Evolutionary conservation across 2,888 invertebrate genomes (phyloP), one percentile per base, ranked within the genome.

Genomic region (Tromatobia lineatoria): DNA sequence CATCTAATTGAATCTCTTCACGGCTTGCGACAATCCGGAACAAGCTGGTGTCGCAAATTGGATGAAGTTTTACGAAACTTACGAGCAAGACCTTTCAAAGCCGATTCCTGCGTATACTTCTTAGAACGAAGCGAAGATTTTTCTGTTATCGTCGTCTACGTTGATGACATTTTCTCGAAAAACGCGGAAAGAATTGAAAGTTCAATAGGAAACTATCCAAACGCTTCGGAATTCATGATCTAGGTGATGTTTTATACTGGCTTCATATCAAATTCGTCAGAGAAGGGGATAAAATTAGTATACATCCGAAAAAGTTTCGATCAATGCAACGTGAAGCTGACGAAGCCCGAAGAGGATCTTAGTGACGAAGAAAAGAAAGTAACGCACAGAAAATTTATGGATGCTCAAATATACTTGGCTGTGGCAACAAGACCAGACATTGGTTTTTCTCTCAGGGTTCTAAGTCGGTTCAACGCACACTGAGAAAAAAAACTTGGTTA

Each of bases 131-230:
- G 80, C 18, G 79, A 86, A 45, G 57, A 85, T 34, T 13, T 83
- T 18, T 38, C 18, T 38, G n/a, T 88, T 10, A 85, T 89, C 20
- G 79, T 80, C 11, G 80, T 88, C 1, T 90, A 89, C 67, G 90
- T 90, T 3, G 88, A 91, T 52, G 89, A 90, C 52, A 87, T 90
- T 23, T 29, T 90, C 11, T 88, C 86, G 6, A 79, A 67, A 18
- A 66, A 86, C 80, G 4, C 29, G n/a, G 38, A 69, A 15, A 70
- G 47, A 18, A 81, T 88, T 18, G 57, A 73, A 6, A 61, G 57
- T 45, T 87, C 2, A 70, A 61, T 29, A 73, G 64, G 47, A n/a
- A 52, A 73, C 75, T 81, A 38, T 83, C 80, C 25, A 74, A 61
- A 42, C 64, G 74, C 66, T 88, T 83, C 42, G 80, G 82, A 25